Conservation (phyloP, 2,113 vertebrate genomes). For the Rhinogobius similis region DNA sequence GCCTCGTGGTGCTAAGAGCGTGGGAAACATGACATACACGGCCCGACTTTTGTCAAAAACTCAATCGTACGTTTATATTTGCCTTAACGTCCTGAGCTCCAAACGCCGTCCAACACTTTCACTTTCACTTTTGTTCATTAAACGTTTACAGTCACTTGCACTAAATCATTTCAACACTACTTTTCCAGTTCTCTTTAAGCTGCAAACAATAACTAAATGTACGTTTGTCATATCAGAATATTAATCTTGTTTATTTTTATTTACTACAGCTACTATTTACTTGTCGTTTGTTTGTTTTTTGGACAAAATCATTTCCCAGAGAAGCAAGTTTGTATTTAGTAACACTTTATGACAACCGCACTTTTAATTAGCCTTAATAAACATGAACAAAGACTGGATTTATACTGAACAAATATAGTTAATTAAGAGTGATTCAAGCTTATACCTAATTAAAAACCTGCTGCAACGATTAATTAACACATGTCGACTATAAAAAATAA, state of each 20-base stretch:
- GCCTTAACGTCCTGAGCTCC: neutral
- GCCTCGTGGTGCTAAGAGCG: conserved; percentile 2
- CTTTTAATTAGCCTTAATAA: too few relatives aligned
- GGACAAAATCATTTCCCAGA: neutral
- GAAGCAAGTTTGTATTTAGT: too few relatives aligned
- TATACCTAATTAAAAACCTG: too few relatives aligned
- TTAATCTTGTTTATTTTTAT: neutral
- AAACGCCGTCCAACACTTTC: neutral
- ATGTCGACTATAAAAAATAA: too few relatives aligned
- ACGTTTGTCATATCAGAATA: neutral
- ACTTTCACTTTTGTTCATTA: neutral
- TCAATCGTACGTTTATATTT: neutral
- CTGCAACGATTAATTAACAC: too few relatives aligned
- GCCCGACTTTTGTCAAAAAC: neutral
- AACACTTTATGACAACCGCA: too few relatives aligned
- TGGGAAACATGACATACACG: neutral
- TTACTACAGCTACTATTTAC: too few relatives aligned
- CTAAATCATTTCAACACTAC: neutral
- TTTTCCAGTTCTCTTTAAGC: neutral
- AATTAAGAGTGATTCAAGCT: too few relatives aligned
- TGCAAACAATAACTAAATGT: neutral
- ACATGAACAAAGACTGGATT: too few relatives aligned
- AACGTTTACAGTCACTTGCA: neutral
- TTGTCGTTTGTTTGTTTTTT: neutral
- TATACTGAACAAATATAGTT: too few relatives aligned